A percentile compares a stretch with the other conserved stretches of the same genome.
Evolutionary conservation across 2,113 vertebrate species (phyloP).

Genomic region (Lophotis ruficrista): DNA sequence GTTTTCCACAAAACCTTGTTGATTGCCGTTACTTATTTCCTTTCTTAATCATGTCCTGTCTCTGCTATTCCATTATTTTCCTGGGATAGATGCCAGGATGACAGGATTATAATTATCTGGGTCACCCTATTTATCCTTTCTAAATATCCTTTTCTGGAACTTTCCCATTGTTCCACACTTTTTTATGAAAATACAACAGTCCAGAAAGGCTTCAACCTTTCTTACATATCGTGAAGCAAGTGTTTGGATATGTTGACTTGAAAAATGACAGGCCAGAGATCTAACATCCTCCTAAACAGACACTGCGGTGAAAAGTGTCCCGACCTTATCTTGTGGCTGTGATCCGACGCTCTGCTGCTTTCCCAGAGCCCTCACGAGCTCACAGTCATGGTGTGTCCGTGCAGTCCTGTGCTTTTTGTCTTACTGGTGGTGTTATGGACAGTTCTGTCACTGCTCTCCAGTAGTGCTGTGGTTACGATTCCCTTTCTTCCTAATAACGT

Average conservation of each 20-base stretch:
- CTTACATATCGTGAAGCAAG: background rate
- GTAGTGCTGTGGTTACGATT: background rate
- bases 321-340: background rate
- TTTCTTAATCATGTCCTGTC: conserved; percentile 64
- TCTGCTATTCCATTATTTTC: conserved; percentile 14
- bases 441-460: background rate
- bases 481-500: background rate
- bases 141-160: conserved; percentile 50
- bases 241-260: background rate
- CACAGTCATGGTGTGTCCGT: background rate
- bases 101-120: conserved; percentile 39
- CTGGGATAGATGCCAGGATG: conserved; percentile 38
- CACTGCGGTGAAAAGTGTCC: background rate
- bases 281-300: background rate
- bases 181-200: background rate
- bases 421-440: background rate
- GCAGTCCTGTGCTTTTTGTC: background rate
- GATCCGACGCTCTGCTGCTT: background rate
- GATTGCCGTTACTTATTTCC: conserved; percentile 52
- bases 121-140: conserved; percentile 38
- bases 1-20: conserved; percentile 55
- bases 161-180: conserved; percentile 23
- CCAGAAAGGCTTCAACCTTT: background rate
- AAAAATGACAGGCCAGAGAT: background rate
- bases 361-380: background rate